A percentile compares a stretch with the other conserved stretches of the same genome.
Conservation (phyloP, 2,797 vertebrate genomes). For the Ctenosaura bakeri region DNA sequence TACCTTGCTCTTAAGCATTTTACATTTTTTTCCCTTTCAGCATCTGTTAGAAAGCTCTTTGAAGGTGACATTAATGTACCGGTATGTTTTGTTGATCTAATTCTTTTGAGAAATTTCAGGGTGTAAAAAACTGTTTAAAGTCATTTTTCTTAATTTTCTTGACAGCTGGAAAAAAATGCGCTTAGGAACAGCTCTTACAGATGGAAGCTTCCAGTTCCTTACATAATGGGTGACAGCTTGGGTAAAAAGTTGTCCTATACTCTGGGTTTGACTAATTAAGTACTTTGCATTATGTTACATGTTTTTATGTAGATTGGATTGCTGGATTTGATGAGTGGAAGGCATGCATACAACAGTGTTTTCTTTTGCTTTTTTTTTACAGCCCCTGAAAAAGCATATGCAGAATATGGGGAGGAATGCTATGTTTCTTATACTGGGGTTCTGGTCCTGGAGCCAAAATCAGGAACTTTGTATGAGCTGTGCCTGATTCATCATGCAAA, state of each 20-base stretch:
- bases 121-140: neutral
- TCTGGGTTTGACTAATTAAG: neutral
- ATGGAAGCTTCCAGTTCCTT: conserved; percentile 88
- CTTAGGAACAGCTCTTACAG: conserved; percentile 78
- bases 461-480: neutral
- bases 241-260: conserved; percentile 73
- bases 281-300: too few relatives aligned
- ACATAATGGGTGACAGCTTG: conserved; percentile 85
- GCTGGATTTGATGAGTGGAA: neutral
- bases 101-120: neutral
- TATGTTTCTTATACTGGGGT: too few relatives aligned
- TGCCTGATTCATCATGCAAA: neutral
- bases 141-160: conserved; percentile 12
- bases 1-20: neutral
- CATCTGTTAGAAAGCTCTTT: conserved; percentile 79
- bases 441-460: neutral
- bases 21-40: conserved; percentile 66
- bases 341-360: neutral
- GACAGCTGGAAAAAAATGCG: conserved; percentile 75
- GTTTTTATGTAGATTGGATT: too few relatives aligned
- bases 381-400: neutral
- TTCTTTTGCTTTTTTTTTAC: neutral
- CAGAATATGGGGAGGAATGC: too few relatives aligned
- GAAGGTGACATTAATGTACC: conserved; percentile 85
- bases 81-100: conserved; percentile 77